Evolutionary conservation across 53 echinoderm and acorn worm genomes (phyloP), one percentile per base, ranked within the genome.

Genomic region (Temnopleurus reevesii): DNA sequence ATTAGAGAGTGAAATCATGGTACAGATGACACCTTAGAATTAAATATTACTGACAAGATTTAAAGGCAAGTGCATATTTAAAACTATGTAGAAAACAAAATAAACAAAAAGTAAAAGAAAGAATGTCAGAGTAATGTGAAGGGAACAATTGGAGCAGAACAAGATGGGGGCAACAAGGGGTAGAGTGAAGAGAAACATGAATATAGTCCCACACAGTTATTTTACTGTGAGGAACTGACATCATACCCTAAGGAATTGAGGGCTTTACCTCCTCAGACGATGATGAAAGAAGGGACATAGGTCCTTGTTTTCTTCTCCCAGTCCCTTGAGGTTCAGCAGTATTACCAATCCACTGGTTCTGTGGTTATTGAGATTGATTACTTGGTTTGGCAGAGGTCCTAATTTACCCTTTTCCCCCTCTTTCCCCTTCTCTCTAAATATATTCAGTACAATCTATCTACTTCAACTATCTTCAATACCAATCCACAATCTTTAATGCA

Each of bases 281-380:
- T 79, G 79, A 79, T 49, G 49, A 79, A 28, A 49, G 79, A 79
- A 27, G 41, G 79, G 79, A 79, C 49, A 46, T 49, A 15, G 79
- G 79, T 46, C 28, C 79, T 79, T 79, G 79, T 79, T 79, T 79
- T 79, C 49, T 49, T 79, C 18, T 28, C 4, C 36, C 41, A 71
- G 36, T 41, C 71, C 71, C 38, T 21, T 38, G 23, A 71, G 71
- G 71, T 71, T 41, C 36, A 71, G 71, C 71, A 63, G 13, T 63
- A 63, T 33, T 33, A 4, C 10, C 34, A 63, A 30, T 63, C 34
- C 17, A 5, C 1, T 12, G 49, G 15, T 9, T 49, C 15, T 4
- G 63, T 63, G 35, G 63, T 63, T 63, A 13, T 34, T 12, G 35
- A 33, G 63, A 34, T 63, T 63, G 63, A 63, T 63, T 30, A 63